A percentile compares a stretch with the other conserved stretches of the same genome.
Evolutionary conservation across 2,888 invertebrate genomes (phyloP).

Genomic region (Cecidostiba fungosa): DNA sequence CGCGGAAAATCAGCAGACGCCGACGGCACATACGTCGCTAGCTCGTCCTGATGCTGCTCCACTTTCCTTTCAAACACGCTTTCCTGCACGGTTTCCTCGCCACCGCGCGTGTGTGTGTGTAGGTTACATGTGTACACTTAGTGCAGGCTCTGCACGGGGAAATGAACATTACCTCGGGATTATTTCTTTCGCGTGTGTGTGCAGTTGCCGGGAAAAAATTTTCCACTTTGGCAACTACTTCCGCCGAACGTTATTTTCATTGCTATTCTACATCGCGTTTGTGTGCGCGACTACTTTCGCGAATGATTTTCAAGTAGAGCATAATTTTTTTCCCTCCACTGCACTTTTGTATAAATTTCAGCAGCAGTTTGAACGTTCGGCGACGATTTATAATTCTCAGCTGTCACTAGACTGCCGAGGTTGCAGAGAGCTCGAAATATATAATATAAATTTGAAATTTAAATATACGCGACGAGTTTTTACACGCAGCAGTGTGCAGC

Average conservation of each 20-base stretch:
- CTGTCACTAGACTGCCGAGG: no score
- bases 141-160: neutral
- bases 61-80: conserved; percentile 28
- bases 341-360: neutral
- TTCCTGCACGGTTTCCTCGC: neutral
- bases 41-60: neutral
- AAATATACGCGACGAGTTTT: neutral
- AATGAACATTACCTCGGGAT: neutral
- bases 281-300: no score
- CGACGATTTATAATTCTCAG: neutral
- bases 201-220: neutral
- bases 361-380: no score
- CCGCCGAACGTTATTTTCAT: no score
- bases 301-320: no score
- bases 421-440: neutral
- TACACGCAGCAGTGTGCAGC: neutral
- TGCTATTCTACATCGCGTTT: no score
- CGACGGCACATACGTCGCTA: neutral
- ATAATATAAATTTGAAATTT: neutral
- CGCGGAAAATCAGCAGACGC: neutral
- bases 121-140: no score
- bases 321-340: no score
- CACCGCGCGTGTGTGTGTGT: no score
- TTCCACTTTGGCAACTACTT: neutral
- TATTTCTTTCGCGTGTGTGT: neutral